Conservation (phyloP, 2,113 vertebrate species). For the Percina caprodes region DNA sequence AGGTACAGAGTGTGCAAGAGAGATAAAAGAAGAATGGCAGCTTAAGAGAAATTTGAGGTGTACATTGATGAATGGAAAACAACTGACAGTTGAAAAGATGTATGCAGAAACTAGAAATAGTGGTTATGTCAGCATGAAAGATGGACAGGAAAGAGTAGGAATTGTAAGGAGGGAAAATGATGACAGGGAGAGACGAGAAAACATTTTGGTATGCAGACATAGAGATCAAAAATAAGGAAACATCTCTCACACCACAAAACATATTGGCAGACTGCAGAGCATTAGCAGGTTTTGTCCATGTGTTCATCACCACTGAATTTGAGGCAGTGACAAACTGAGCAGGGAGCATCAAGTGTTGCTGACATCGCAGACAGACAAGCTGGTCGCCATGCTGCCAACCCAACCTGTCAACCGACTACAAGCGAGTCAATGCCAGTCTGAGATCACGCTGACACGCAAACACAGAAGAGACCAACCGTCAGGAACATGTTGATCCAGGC, state of each 20-base stretch:
- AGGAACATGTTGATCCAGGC: slow-evolving; percentile 31
- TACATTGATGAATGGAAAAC: neutral
- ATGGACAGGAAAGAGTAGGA: neutral
- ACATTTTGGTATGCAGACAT: neutral
- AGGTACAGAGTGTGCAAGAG: neutral
- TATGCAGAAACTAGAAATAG: neutral
- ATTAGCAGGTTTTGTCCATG: slow-evolving; percentile 27
- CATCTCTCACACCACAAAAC: slow-evolving; percentile 22
- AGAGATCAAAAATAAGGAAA: neutral
- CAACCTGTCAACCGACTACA: slow-evolving; percentile 60
- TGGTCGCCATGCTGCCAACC: slow-evolving; percentile 54
- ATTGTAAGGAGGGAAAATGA: neutral
- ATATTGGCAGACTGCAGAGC: slow-evolving; percentile 10
- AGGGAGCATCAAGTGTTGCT: slow-evolving; percentile 60
- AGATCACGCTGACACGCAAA: slow-evolving; percentile 43
- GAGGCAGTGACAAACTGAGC: slow-evolving; percentile 30
- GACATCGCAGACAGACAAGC: slow-evolving; percentile 65
- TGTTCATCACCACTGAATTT: slow-evolving; percentile 35
- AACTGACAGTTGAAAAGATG: slow-evolving; percentile 16
- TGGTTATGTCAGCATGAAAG: slow-evolving; percentile 2
- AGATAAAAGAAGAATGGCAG: slow-evolving; percentile 18
- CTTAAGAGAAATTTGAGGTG: slow-evolving; percentile 24
- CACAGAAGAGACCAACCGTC: slow-evolving; percentile 4
- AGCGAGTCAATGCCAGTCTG: slow-evolving; percentile 34
- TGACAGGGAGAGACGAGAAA: neutral